A percentile compares a stretch with the other conserved stretches of the same genome.
Conservation (phyloP, 2,113 vertebrate species). For the Thermophis baileyi region DNA sequence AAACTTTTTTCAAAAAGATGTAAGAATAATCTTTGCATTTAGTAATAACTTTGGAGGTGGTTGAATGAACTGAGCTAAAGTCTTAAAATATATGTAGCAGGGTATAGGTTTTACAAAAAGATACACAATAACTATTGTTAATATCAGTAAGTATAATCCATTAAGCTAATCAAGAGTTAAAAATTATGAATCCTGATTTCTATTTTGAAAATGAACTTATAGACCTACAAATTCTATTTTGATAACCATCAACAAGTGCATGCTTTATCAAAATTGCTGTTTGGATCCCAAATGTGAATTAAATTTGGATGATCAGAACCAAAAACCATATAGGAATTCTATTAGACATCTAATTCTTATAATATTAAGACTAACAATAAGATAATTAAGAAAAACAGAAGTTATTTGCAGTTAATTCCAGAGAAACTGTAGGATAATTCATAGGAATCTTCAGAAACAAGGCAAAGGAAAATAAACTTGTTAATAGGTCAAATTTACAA, state of each 20-base stretch:
- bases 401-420: not conserved
- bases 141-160: not conserved
- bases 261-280: not conserved
- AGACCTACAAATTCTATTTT: not conserved
- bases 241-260: not conserved
- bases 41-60: not conserved
- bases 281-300: not conserved
- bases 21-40: not conserved
- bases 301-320: not conserved
- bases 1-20: not conserved
- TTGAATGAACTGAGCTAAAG: not conserved
- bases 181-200: not conserved
- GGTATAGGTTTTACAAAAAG: not conserved
- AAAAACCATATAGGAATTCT: not conserved
- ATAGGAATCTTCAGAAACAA: not conserved
- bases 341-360: not conserved
- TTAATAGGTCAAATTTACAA: not conserved
- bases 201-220: not conserved
- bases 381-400: not conserved
- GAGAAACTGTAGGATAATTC: not conserved
- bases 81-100: not conserved
- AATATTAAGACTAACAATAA: not conserved
- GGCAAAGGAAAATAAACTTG: not conserved
- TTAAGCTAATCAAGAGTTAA: not conserved
- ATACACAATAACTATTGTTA: not conserved